A percentile compares a stretch with the other conserved stretches of the same genome.
phyloP scores from a whole-genome alignment of 2,797 vertebrate genomes.

The Anas bernieri region DNA sequence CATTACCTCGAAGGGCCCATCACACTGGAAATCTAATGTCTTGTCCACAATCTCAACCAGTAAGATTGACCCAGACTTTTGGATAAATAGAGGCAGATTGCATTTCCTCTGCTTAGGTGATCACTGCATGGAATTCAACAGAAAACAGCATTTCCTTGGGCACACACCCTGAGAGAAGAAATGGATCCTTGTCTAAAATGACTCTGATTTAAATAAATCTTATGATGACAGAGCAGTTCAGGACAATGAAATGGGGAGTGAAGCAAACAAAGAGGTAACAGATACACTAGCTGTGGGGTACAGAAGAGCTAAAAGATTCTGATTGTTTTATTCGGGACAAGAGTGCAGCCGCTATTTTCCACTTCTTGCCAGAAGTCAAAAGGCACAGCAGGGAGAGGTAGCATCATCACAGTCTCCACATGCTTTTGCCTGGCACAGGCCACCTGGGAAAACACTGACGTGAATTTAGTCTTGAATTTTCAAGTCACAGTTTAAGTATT shows the following conservation, averaged over 20 bases:
- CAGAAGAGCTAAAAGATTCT: background rate
- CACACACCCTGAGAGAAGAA: background rate
- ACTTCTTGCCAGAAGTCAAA: constrained; percentile 19
- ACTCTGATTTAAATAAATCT: constrained; percentile 8
- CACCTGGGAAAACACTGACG: background rate
- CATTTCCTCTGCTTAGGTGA: background rate
- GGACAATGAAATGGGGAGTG: too few relatives aligned
- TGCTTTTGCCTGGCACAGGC: constrained; percentile 12
- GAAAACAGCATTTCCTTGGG: background rate
- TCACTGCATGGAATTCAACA: background rate
- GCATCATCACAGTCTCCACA: constrained; percentile 7
- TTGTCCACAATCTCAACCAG: background rate
- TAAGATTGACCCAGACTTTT: background rate
- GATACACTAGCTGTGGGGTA: background rate
- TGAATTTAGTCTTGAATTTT: constrained; percentile 35
- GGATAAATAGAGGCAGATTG: constrained; percentile 1
- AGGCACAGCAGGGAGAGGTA: constrained; percentile 27
- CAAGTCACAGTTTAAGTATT: constrained; percentile 11
- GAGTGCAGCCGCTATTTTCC: background rate
- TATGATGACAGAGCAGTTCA: background rate
- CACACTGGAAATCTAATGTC: background rate
- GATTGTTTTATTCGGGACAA: constrained; percentile 4
- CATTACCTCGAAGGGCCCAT: background rate
- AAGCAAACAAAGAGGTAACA: background rate
- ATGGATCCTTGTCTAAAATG: background rate